Conservation (phyloP, 2,888 invertebrate genomes). For the Lasioglossum oenotherae region DNA sequence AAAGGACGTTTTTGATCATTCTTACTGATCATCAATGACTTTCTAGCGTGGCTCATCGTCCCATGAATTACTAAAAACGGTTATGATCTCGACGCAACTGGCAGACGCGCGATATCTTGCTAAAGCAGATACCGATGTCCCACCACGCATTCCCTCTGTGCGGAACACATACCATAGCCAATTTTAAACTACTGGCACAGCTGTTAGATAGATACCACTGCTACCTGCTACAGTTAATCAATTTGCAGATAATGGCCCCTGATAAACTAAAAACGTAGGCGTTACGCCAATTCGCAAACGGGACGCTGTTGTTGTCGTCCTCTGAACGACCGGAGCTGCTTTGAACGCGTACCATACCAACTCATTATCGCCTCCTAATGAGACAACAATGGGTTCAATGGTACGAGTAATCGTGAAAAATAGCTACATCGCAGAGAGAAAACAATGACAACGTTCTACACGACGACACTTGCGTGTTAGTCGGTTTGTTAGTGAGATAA, state of each 20-base stretch:
- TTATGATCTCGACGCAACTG: conserved; percentile 60
- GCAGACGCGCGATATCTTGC: conserved; percentile 69
- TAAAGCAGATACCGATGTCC: conserved; percentile 57
- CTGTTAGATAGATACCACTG: conserved; percentile 54
- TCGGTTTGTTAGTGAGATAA: conserved; percentile 49
- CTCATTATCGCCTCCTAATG: background rate
- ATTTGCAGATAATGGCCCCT: conserved; percentile 22
- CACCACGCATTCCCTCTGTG: conserved; percentile 49
- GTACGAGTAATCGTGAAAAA: background rate
- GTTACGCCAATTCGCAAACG: background rate
- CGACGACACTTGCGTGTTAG: background rate
- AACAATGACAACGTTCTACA: background rate
- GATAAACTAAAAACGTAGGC: conserved; percentile 19
- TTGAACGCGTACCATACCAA: background rate
- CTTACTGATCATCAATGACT: conserved; percentile 67
- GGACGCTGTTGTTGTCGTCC: background rate
- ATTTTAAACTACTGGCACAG: conserved; percentile 73
- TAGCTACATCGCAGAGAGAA: background rate
- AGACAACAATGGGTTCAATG: background rate
- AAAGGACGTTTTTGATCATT: background rate
- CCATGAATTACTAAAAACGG: conserved; percentile 51
- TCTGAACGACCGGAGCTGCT: background rate
- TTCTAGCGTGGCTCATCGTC: conserved; percentile 59
- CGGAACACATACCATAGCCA: conserved; percentile 69
- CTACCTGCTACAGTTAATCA: conserved; percentile 32